These are phyloP conservation scores for Oligia latruncula DNA, from an alignment of 2,888 invertebrate species.

Conservation along the genomic window DNA sequence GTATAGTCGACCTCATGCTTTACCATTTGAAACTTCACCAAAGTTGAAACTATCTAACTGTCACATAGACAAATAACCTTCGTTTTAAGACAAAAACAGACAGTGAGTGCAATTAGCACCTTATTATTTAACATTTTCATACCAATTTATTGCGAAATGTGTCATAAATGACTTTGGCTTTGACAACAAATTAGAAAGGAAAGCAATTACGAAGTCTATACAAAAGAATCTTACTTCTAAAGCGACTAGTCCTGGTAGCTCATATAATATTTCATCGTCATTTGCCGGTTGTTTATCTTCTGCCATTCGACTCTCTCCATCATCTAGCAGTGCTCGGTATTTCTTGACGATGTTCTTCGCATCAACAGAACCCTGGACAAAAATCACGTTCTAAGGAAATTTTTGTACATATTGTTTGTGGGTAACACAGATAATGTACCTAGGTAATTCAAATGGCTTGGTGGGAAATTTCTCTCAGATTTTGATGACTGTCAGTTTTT, in stretches of 20 bases:
- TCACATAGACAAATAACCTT: background rate
- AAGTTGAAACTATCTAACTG: background rate
- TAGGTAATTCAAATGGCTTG: background rate
- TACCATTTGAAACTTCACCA: background rate
- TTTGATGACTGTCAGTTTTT: background rate
- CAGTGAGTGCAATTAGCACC: background rate
- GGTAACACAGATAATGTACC: background rate
- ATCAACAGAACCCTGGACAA: constrained; percentile 25
- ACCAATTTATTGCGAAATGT: no score
- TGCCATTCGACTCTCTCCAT: background rate
- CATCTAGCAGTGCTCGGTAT: background rate
- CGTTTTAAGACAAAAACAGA: background rate
- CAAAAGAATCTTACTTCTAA: constrained; percentile 33
- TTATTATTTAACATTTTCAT: background rate
- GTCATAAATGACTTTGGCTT: background rate
- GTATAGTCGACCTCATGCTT: background rate
- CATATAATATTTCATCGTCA: background rate
- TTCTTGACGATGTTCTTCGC: background rate
- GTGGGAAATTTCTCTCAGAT: background rate
- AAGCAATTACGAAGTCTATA: background rate
- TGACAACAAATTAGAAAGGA: background rate
- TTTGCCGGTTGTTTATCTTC: background rate
- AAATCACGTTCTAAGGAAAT: background rate
- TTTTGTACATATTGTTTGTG: background rate
- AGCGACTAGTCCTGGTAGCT: constrained; percentile 33